Evolutionary conservation across 2,888 invertebrate genomes (phyloP), one percentile per base, ranked within the genome.

Genomic region (Coenonympha arcania): DNA sequence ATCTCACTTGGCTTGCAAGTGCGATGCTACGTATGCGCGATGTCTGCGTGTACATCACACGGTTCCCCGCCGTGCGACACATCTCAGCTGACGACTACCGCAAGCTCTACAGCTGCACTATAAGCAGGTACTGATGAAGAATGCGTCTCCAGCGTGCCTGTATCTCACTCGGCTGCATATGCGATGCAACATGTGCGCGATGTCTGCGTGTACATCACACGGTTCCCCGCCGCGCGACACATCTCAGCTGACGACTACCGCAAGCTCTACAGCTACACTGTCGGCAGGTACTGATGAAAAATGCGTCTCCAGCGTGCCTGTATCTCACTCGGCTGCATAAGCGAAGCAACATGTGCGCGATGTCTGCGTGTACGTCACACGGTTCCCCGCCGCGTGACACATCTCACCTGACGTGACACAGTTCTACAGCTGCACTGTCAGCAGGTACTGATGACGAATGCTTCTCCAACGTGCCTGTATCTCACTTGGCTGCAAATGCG

Each of bases 11-110:
- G n/a, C n/a, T n/a, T n/a, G n/a, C n/a, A n/a, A n/a, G n/a, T n/a
- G n/a, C n/a, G n/a, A n/a, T n/a, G n/a, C n/a, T n/a, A n/a, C n/a
- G n/a, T n/a, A 61, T 60, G 40, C 55, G 61, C 2, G 79, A 80
- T 24, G 60, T 68, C 40, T 87, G 86, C 62, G 76, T 78, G 34
- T 85, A 86, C 64, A 60, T 87, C 34, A 71, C 77, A 42, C 69
- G 78, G 11, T 84, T 84, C 56, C 60, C 39, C 28, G 63, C 71
- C 20, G 77, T 82, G 4, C 59, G 56, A 26, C 28, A 52, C 48
- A 69, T 80, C 56, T 67, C 69, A 20, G 60, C 58, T 2, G 66
- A 68, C 6, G 43, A 61, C 6, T 87, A 85, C 68, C 58, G 50
- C 20, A 57, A 57, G 19, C 63, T 67, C 3, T 76, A 76, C 64